Base-by-base conservation (phyloP, 2,888 invertebrate species). In the Teleogryllus oceanicus region DNA sequence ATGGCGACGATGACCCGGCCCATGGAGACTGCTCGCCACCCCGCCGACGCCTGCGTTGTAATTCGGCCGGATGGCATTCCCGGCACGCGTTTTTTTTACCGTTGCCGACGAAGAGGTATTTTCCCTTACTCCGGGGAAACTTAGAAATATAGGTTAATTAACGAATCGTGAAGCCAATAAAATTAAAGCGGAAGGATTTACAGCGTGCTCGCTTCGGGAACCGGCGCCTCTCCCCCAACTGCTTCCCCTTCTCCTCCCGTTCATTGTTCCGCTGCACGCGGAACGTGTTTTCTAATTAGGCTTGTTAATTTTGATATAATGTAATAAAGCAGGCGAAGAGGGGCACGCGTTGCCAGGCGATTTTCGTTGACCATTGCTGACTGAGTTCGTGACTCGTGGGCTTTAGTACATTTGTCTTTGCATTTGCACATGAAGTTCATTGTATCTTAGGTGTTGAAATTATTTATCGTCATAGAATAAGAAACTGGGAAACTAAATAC, bases 131-230 rank as follows among this genome's bases (percentile, higher is more conserved):
- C 62, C 16, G 62, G 13, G 13, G n/a, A 62, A 62, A 62, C 62
- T 62, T 62, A 18, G n/a, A 62, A 62, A 62, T 62, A 62, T 62
- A 62, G 62, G 62, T 62, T 62, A 62, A 62, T 62, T 62, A 62
- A 62, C 62, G 62, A 62, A 62, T 62, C 62, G 62, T 62, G 62
- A 62, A 62, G 62, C 62, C 62, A 62, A 62, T 62, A 62, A 62
- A 62, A 62, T 62, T 62, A 62, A 62, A n/a, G 13, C 62, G 16
- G n/a, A n/a, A 18, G 62, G 62, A 62, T 62, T 62, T 62, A 62
- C 62, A 62, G 13, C 62, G 13, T 62, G n/a, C 62, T n/a, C n/a
- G 62, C 62, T 62, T 62, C 62, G n/a, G 62, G 16, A 62, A 62
- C 37, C 37, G 37, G 37, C 13, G 62, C 16, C 62, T 11, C 8